These are phyloP conservation scores for Drosophila nr. fundita DNA, from an alignment of 2,888 invertebrate species.

Conservation along the genomic window DNA sequence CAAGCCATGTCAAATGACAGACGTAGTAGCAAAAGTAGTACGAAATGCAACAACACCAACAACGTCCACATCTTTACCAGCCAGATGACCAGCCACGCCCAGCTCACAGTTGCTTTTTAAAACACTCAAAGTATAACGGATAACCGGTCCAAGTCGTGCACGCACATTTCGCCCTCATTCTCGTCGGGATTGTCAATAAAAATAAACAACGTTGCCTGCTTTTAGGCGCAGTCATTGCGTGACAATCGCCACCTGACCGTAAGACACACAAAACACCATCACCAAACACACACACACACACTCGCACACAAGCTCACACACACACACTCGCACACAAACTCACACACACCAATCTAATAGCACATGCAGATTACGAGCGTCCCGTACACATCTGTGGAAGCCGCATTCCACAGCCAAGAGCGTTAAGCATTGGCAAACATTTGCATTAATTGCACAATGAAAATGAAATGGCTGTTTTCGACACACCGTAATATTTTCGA, in stretches of 20 bases:
- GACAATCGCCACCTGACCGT: slow-evolving; percentile 72
- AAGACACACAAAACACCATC: slow-evolving; percentile 17
- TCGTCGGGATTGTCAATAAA: slow-evolving; percentile 74
- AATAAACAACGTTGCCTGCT: slow-evolving; percentile 53
- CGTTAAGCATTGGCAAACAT: background rate
- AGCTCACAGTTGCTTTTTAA: slow-evolving; percentile 54
- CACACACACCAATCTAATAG: slow-evolving; percentile 1
- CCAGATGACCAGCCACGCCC: slow-evolving; percentile 40
- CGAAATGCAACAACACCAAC: slow-evolving; percentile 57
- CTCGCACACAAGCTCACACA: background rate
- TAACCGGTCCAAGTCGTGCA: slow-evolving; percentile 63
- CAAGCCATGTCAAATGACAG: slow-evolving; percentile 79
- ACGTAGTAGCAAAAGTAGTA: slow-evolving; percentile 58
- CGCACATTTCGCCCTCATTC: slow-evolving; percentile 78
- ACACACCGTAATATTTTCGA: background rate
- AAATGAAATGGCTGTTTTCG: background rate
- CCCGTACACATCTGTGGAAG: slow-evolving; percentile 9
- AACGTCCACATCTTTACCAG: slow-evolving; percentile 27
- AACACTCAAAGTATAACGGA: slow-evolving; percentile 78
- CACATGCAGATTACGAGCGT: slow-evolving; percentile 8
- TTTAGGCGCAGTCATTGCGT: slow-evolving; percentile 65
- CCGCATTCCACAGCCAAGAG: slow-evolving; percentile 31
- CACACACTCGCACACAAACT: slow-evolving; percentile 1
- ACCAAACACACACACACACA: slow-evolving; percentile 3
- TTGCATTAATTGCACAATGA: slow-evolving; percentile 12